Evolutionary conservation across 2,797 vertebrate genomes (phyloP), one percentile per base, ranked within the genome.

Genomic region (Melanotaenia trifasciata): DNA sequence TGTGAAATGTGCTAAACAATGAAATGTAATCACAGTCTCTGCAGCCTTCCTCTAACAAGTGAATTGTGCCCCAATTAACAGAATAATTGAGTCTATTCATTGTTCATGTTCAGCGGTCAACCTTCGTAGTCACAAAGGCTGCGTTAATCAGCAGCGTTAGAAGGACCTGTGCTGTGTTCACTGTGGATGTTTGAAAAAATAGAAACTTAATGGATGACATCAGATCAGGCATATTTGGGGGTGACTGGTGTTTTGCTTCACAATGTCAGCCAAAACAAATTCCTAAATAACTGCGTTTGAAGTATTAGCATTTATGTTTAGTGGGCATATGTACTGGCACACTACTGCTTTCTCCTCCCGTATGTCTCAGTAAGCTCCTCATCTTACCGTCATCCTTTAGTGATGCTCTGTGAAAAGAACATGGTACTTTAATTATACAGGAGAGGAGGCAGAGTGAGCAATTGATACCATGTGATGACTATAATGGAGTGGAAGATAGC

Each of bases 201-300:
- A 74, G 77, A 80, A 82, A 68, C 73, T 64, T 89, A 87, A 90
- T 83, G 74, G 79, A 89, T 90, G 87, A 90, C 87, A 88, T 91
- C 86, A 90, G 74, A 75, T 65, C 78, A 81, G 38, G 58, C 73
- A 20, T 74, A 74, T 70, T 51, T 74, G 64, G n/a, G 84, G 63
- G 82, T 88, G 84, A 89, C 84, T 90, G 78, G 70, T 90, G 28
- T 90, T 87, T 87, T 51, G 33, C 68, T 66, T 73, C 75, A 26
- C 30, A 24, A 20, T 50, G 58, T 62, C 18, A 35, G 84, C 86
- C 83, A 89, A 80, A 32, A 89, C 79, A 86, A 83, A 76, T 80
- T 81, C 78, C 81, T 70, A 0, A 69, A 71, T 83, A 83, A 72
- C 83, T 60, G 58, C 70, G 60, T 79, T 81, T 75, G 74, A 79